Percentiles rank a stretch among this genome's conserved stretches.
Evolutionary conservation across 2,113 vertebrate genomes (phyloP).

Genomic region (Scolopax mira): DNA sequence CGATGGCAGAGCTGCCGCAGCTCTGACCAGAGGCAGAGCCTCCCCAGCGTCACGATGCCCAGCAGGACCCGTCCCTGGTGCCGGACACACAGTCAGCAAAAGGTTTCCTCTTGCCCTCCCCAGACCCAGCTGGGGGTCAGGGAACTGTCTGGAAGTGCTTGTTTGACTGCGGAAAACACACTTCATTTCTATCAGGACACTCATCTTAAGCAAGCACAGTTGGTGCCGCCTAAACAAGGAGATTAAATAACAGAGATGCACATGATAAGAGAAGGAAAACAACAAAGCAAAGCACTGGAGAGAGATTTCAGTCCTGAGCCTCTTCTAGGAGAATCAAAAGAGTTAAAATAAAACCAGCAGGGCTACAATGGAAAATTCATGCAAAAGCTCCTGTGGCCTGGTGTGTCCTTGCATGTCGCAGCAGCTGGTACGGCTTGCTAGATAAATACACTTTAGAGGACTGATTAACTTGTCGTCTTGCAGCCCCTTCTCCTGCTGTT

Average conservation of each 20-base stretch:
- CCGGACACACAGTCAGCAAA: fast-evolving
- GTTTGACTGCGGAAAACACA: not conserved
- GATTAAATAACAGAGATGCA: slow-evolving; percentile 17
- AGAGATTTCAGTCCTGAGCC: not conserved
- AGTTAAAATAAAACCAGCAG: slow-evolving; percentile 39
- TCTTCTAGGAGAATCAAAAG: slow-evolving; percentile 9
- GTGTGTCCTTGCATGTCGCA: slow-evolving; percentile 20
- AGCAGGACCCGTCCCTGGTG: not conserved
- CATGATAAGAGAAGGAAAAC: not conserved
- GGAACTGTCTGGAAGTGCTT: not conserved
- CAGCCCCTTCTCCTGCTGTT: slow-evolving; percentile 24
- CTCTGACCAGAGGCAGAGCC: not conserved
- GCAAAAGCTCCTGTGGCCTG: not conserved
- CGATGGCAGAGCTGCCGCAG: not conserved
- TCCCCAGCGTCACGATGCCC: fast-evolving
- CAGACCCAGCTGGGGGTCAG: not conserved
- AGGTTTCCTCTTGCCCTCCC: not conserved
- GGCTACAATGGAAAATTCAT: not conserved
- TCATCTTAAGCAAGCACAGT: not conserved
- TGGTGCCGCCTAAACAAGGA: not conserved
- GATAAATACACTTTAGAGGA: slow-evolving; percentile 40
- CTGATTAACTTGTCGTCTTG: slow-evolving; percentile 12
- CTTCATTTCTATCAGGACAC: not conserved
- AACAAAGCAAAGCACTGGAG: not conserved
- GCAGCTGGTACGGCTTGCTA: not conserved